Base-by-base conservation (phyloP, 2,113 vertebrate species). In the Zapus hudsonius region DNA sequence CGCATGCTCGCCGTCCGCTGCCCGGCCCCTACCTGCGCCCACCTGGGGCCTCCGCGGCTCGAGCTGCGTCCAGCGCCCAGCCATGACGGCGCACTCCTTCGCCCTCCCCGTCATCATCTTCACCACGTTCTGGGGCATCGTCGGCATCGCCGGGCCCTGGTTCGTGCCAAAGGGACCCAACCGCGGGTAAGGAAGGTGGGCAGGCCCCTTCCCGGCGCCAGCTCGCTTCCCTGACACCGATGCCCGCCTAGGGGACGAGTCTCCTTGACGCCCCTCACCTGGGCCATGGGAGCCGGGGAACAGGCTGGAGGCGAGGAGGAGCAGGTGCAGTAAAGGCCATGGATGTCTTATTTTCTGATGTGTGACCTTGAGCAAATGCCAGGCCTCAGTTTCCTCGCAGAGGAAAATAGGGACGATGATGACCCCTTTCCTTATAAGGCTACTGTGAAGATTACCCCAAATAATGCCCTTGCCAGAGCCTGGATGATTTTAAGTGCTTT, bases 111-210 rank as follows among this genome's bases (percentile, higher is more conserved):
- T 99, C 97, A 98, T 99, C 96, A 98, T 99, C 96, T 99, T 99
- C 98, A 99, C 99, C 93, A 98, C 99, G 76, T 97, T 99, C 94
- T 99, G 99, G 99, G 99, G 97, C 64, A 98, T 99, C 66, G 99
- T 99, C 92, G 99, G 99, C 64, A 96, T 99, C 84, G 99, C 99
- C 5, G 99, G 98, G 66, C 99, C 99, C n/a, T 99, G 99, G 98
- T 98, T 99, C 90, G 99, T 99, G 93, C 99, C 99, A 29, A 99
- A 99, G 97, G 99, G 99, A 96, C 99, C 99, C 42, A 99, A 99
- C 97, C 98, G 99, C 91, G 99, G 99, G 99, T 99, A 98, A 98
- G 98, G 93, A 63, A 63, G 16, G 67, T 40, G 23, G 31, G 33
- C 89, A 38, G 92, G 61, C 66, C 74, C 11, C 7, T 7, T 15